Percentiles rank a stretch among this genome's conserved stretches.
These are phyloP conservation scores for Anticlea derivata DNA, from an alignment of 2,888 invertebrate species.

Conservation along the genomic window DNA sequence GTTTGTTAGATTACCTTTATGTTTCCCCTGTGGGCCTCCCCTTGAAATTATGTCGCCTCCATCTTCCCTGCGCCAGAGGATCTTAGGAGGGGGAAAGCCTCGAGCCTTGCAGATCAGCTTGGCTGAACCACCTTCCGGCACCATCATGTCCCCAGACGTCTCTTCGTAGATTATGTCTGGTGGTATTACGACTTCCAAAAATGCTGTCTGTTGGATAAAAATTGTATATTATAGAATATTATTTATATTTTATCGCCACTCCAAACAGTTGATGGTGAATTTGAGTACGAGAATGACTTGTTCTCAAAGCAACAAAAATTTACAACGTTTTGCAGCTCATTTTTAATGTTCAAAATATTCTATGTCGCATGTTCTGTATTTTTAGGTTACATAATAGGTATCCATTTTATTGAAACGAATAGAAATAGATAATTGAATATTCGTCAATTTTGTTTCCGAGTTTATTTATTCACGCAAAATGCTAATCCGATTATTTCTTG, in stretches of 20 bases:
- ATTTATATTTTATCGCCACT: too few species aligned
- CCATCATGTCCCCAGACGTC: conserved; percentile 96
- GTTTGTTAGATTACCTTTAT: conserved; percentile 82
- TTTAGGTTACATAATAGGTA: too few species aligned
- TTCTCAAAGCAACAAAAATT: too few species aligned
- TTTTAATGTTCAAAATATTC: too few species aligned
- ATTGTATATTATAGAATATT: neutral
- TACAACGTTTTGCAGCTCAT: too few species aligned
- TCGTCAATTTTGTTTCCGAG: conserved; percentile 4
- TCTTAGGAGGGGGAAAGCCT: conserved; percentile 92
- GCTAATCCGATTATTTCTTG: conserved; percentile 2
- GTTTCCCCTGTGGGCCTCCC: conserved; percentile 88
- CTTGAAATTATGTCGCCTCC: conserved; percentile 92
- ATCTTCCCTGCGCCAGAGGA: conserved; percentile 94
- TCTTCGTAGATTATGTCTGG: conserved; percentile 95
- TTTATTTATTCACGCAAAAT: conserved; percentile 8
- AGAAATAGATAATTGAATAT: neutral
- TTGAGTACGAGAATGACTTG: too few species aligned
- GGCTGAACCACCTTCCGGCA: conserved; percentile 95
- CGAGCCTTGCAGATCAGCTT: conserved; percentile 94
- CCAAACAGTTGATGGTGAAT: too few species aligned
- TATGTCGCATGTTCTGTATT: too few species aligned
- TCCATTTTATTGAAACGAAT: too few species aligned
- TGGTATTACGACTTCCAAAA: conserved; percentile 95
- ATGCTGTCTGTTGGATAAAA: conserved; percentile 86